Evolutionary conservation across 2,797 vertebrate genomes (phyloP), one percentile per base, ranked within the genome.

Genomic region (Euthynnus affinis): DNA sequence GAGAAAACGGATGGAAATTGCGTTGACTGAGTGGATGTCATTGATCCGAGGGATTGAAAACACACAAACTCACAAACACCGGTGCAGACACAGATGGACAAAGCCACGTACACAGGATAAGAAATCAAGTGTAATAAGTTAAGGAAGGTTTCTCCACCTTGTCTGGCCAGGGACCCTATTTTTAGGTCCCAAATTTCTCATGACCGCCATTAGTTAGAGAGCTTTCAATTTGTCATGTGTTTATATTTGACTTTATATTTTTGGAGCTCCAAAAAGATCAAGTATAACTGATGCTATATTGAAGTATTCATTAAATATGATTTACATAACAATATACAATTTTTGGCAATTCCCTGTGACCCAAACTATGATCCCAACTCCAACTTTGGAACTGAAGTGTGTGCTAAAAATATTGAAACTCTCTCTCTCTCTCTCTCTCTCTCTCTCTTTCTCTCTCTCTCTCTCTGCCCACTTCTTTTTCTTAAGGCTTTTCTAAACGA

Each of bases 11-110:
- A 44, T 15, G 25, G 49, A 52, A 71, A 51, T 40, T 69, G 17
- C 32, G 58, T 23, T 78, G 74, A 73, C 51, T 25, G 79, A 83
- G 46, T 68, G 60, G 71, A 64, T 73, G 34, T 70, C 20, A 67
- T 29, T 34, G 14, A 20, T 29, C 44, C 5, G 3, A 44, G 48
- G 22, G 48, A 69, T 32, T 51, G n/a, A 61, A 64, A 73, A 52
- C 20, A 74, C 37, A 51, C 37, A 64, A 73, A 52, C 20, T 71
- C 37, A 51, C 37, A 52, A 32, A 66, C 32, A 70, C 8, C 8
- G 23, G 23, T 22, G 52, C 14, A 37, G 27, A 52, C 18, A 9
- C 40, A 74, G 9, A 60, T 18, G 25, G 37, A 63, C 67, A 34
- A 48, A 60, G 20, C 5, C 48, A 53, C 9, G 42, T 59, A 62